A percentile compares a stretch with the other conserved stretches of the same genome.
Evolutionary conservation across 2,113 vertebrate species (phyloP).

Genomic region (Chlorodrepanis virens): DNA sequence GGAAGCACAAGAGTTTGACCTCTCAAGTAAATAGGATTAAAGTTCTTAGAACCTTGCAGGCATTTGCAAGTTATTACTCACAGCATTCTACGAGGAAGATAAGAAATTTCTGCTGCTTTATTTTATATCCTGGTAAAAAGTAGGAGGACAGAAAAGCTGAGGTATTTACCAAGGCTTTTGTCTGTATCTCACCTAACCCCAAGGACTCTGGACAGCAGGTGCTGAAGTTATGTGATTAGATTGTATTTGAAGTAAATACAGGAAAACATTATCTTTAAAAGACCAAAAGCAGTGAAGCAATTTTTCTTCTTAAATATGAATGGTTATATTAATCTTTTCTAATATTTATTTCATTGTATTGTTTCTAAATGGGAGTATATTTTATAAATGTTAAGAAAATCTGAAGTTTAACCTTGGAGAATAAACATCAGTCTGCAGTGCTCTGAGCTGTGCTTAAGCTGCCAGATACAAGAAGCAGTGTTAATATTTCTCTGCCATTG

Average conservation of each 20-base stretch:
- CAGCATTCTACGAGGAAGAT: conserved; percentile 14
- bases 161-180: conserved; percentile 8
- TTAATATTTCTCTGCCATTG: background rate
- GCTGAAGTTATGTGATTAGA: background rate
- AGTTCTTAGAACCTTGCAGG: conserved; percentile 24
- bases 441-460: background rate
- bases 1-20: conserved; percentile 15
- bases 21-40: conserved; percentile 31
- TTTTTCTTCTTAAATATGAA: background rate
- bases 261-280: background rate
- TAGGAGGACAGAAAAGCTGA: background rate
- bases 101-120: conserved; percentile 25
- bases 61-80: conserved; percentile 41
- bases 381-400: background rate
- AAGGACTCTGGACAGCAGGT: background rate
- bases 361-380: background rate
- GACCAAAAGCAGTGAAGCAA: background rate
- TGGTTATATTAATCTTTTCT: background rate
- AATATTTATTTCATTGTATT: background rate
- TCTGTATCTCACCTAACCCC: background rate
- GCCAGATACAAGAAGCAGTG: background rate
- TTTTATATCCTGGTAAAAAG: conserved; percentile 7
- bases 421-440: background rate
- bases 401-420: background rate
- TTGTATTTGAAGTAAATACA: background rate